phyloP scores from a whole-genome alignment of 1,140 invertebrate species.

The Eriocheir sinensis region DNA sequence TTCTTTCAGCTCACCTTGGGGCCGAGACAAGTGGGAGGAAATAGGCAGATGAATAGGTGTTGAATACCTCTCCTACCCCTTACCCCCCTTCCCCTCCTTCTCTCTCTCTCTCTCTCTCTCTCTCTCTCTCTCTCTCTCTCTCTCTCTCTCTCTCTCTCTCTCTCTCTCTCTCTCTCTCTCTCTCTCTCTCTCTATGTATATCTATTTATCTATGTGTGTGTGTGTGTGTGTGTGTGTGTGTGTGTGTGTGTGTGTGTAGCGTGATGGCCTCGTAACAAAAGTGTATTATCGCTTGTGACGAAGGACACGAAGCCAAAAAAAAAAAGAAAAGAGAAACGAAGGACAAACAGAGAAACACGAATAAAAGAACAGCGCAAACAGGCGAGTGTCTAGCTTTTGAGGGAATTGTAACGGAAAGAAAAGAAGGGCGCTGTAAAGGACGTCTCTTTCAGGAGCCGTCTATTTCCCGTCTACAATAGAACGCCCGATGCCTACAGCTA shows the following conservation, averaged over 20 bases:
- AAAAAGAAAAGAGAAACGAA: no score
- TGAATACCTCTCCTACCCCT: not conserved
- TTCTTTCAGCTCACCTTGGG: not conserved
- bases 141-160: slow-evolving; percentile 4
- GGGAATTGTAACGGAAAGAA: not conserved
- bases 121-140: slow-evolving; percentile 4
- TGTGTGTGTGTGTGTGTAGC: not conserved
- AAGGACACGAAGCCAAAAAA: not conserved
- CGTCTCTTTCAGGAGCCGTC: slow-evolving; percentile 11
- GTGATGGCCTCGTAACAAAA: not conserved
- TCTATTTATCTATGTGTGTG: not conserved
- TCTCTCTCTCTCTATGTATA: not conserved
- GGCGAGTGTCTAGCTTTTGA: not conserved
- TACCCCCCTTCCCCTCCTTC: slow-evolving; percentile 14
- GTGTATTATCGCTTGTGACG: not conserved
- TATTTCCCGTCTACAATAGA: not conserved
- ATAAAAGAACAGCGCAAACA: no score
- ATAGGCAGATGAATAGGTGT: not conserved
- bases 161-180: slow-evolving; percentile 4
- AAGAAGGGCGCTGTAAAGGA: not conserved
- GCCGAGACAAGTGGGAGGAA: slow-evolving; percentile 4
- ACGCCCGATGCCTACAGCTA: not conserved
- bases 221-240: slow-evolving; percentile 16
- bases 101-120: slow-evolving; percentile 18
- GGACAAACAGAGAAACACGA: no score